A percentile compares a stretch with the other conserved stretches of the same genome.
Evolutionary conservation across 2,888 invertebrate genomes (phyloP).

Genomic region (Endomychus coccineus): DNA sequence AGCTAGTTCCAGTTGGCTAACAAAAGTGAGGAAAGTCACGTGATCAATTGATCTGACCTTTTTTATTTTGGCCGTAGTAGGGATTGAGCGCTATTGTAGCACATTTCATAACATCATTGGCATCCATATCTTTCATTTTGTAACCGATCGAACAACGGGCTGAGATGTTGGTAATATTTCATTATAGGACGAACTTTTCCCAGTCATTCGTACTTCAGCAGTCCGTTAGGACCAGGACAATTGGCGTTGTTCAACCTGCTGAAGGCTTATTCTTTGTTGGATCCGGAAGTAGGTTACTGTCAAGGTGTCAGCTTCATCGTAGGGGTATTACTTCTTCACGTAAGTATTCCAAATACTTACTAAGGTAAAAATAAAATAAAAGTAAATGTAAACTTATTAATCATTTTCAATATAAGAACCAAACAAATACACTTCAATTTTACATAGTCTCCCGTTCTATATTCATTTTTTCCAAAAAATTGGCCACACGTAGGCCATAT

Average conservation of each 20-base stretch:
- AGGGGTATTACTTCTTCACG: conserved; percentile 86
- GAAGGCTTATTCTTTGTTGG: conserved; percentile 91
- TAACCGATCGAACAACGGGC: neutral
- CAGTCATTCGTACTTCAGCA: conserved; percentile 86
- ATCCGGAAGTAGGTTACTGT: conserved; percentile 92
- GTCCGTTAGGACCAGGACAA: conserved; percentile 88
- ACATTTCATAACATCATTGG: too few relatives aligned
- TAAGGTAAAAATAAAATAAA: too few relatives aligned
- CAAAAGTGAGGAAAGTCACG: too few relatives aligned
- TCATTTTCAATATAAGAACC: too few relatives aligned
- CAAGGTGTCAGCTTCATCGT: conserved; percentile 96
- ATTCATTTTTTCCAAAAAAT: neutral
- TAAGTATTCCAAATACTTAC: conserved; percentile 48
- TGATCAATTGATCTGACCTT: too few relatives aligned
- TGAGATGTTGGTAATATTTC: neutral
- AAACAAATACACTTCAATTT: too few relatives aligned
- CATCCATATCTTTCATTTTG: too few relatives aligned
- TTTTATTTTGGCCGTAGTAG: too few relatives aligned
- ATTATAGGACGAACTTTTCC: conserved; percentile 75
- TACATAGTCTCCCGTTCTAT: too few relatives aligned
- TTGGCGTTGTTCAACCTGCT: conserved; percentile 87
- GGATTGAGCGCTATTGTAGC: too few relatives aligned
- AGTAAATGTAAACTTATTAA: too few relatives aligned
- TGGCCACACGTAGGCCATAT: neutral
- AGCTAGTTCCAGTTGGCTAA: too few relatives aligned